Conservation (phyloP, 2,797 vertebrate genomes). For the Emys orbicularis region DNA sequence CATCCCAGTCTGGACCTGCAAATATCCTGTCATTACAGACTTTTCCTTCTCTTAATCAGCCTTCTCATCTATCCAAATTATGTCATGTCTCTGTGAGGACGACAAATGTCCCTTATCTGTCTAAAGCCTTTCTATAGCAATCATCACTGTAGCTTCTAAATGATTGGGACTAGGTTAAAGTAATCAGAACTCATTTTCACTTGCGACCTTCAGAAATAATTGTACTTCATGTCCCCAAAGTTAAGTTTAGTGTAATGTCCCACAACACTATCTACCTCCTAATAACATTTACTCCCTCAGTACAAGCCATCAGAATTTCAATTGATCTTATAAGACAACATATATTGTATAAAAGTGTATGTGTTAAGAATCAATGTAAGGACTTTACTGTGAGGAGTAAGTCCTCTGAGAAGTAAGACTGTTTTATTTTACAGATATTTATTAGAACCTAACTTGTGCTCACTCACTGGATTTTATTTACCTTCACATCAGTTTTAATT, state of each 20-base stretch:
- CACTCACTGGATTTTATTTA: background rate
- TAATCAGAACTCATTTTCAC: background rate
- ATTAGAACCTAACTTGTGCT: background rate
- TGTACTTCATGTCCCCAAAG: background rate
- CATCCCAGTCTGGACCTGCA: background rate
- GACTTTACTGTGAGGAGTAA: background rate
- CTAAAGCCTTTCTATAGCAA: background rate
- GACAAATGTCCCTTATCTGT: rapidly evolving
- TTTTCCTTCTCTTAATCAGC: background rate
- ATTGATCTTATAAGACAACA: background rate
- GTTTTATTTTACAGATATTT: background rate
- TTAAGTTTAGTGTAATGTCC: background rate
- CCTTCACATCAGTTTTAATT: background rate
- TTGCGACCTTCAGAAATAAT: background rate
- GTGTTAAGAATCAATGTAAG: background rate
- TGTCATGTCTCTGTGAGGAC: background rate
- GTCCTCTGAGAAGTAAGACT: background rate
- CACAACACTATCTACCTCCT: background rate
- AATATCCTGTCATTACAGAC: rapidly evolving
- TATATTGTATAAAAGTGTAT: background rate
- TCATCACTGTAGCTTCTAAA: background rate
- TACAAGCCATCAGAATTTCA: background rate
- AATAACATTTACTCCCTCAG: background rate
- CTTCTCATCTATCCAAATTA: background rate
- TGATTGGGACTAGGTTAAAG: background rate